Evolutionary conservation across 2,888 invertebrate species (phyloP).

Genomic region (Eudasyphora cyanicolor): DNA sequence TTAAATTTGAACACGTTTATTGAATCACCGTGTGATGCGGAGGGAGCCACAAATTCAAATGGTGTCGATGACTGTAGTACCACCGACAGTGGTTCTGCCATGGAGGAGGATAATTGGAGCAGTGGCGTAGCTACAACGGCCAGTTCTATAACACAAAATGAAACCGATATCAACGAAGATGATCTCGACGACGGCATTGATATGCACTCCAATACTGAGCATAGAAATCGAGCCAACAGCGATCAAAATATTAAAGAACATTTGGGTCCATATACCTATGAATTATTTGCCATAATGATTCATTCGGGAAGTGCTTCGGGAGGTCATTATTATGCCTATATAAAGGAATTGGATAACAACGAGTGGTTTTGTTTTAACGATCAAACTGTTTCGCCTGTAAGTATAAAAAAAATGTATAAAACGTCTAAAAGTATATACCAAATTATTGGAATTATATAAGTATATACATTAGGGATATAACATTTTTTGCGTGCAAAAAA

Average conservation of each 20-base stretch:
- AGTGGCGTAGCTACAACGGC: conserved; percentile 79
- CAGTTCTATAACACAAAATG: conserved; percentile 78
- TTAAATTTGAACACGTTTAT: conserved; percentile 90
- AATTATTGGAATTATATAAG: too few species aligned
- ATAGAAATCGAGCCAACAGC: conserved; percentile 66
- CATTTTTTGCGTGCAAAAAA: too few species aligned
- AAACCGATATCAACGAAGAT: conserved; percentile 81
- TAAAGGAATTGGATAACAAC: conserved; percentile 88
- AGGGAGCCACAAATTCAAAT: conserved; percentile 42
- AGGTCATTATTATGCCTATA: conserved; percentile 95
- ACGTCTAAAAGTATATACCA: too few species aligned
- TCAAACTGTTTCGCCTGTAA: conserved; percentile 87
- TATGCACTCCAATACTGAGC: conserved; percentile 80
- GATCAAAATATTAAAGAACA: conserved; percentile 74
- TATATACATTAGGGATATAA: too few species aligned
- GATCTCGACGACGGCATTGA: conserved; percentile 87
- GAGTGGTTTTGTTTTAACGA: conserved; percentile 95
- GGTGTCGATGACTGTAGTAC: conserved; percentile 83
- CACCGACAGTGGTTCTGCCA: conserved; percentile 86
- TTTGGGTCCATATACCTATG: conserved; percentile 88
- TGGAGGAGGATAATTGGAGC: conserved; percentile 82
- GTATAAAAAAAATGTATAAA: conserved; percentile 64
- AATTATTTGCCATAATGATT: conserved; percentile 94
- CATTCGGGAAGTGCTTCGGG: conserved; percentile 94
- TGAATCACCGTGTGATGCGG: conserved; percentile 72